Conservation (phyloP, 1,140 invertebrate genomes). For the Brachionus asplanchnoidis region DNA sequence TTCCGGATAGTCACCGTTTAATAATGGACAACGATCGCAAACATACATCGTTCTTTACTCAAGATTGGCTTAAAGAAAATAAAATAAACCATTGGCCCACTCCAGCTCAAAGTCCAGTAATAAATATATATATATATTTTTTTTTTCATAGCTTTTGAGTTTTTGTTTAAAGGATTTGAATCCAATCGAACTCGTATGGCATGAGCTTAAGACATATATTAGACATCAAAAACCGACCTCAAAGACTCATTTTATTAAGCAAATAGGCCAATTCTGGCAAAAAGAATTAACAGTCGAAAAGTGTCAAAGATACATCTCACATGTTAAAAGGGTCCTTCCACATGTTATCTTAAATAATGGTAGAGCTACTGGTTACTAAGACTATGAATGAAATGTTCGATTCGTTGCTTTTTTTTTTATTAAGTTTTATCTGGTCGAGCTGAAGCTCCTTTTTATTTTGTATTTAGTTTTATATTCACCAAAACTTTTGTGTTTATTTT, state of each 20-base stretch:
- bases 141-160: not conserved
- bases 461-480: not conserved
- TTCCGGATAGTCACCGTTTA: not conserved
- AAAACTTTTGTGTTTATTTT: not conserved
- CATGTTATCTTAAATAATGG: constrained; percentile 13
- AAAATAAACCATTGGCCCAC: not conserved
- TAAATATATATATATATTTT: not conserved
- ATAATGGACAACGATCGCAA: not conserved
- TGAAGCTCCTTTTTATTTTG: not conserved
- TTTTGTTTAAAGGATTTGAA: not conserved
- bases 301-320: not conserved
- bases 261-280: constrained; percentile 10
- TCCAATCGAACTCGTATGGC: constrained; percentile 18
- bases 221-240: not conserved
- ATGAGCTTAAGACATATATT: not conserved
- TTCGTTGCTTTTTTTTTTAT: not conserved
- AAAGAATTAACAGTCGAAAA: not conserved
- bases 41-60: not conserved
- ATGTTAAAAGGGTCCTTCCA: not conserved
- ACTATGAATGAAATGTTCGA: too few relatives aligned
- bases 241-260: not conserved
- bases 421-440: not conserved
- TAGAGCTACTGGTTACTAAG: not conserved
- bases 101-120: not conserved
- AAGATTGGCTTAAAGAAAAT: not conserved